Base-by-base conservation (phyloP, 2,797 vertebrate genomes). In the Arnoldichthys spilopterus region DNA sequence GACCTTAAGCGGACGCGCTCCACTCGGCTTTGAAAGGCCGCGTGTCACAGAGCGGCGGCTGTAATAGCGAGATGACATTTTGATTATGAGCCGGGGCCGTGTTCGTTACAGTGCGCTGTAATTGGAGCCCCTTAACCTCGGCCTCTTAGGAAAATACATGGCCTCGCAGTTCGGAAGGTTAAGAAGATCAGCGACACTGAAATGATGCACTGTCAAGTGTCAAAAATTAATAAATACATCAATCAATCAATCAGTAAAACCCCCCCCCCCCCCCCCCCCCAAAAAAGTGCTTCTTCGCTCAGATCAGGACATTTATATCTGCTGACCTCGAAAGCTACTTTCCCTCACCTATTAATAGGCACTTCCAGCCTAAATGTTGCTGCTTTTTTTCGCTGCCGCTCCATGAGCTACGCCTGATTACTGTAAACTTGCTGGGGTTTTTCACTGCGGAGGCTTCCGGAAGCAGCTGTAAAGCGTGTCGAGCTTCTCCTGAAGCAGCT, bases 251-350 rank as follows among this genome's bases (percentile, higher is more conserved):
- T n/a, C n/a, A n/a, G n/a, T n/a, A n/a, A n/a, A n/a, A n/a, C n/a
- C n/a, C n/a, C n/a, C n/a, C n/a, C n/a, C n/a, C n/a, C n/a, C n/a
- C n/a, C n/a, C n/a, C n/a, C n/a, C n/a, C n/a, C n/a, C n/a, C 59
- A 73, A 11, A 73, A 75, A 59, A 45, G 53, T 67, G 63, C 47
- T 69, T 78, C 79, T 86, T 83, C 85, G 86, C 83, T 90, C 75
- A 82, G 81, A 85, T 85, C 77, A 40, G 83, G 73, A 82, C 85
- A 86, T 78, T 84, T 72, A 80, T 82, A 89, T 83, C 89, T 85
- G 87, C 84, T 90, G 89, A 92, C 90, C 90, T 90, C 85, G 89
- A 92, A 91, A 87, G 86, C 90, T 81, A 78, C 88, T 86, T 87
- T 83, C 76, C 82, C 79, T 86, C 79, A 82, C 88, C 86, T 91